Conservation (phyloP, 2,888 invertebrate genomes). For the Dolomedes plantarius region DNA sequence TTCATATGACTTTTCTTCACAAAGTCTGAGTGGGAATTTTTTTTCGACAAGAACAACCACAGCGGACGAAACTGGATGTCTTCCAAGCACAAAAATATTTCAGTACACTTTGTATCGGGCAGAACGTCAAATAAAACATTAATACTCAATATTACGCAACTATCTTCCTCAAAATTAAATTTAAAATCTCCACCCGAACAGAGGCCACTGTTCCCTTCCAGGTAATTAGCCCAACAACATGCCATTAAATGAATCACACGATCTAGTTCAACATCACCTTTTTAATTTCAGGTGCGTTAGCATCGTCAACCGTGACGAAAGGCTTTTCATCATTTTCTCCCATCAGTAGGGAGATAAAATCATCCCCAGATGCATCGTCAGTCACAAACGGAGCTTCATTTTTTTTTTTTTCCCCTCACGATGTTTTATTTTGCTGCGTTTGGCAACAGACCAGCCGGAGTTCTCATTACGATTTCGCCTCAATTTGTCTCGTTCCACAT, state of each 20-base stretch:
- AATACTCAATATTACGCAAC: too few relatives aligned
- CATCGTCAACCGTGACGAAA: not conserved
- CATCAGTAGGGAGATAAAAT: slow-evolving; percentile 20
- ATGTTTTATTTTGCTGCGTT: not conserved
- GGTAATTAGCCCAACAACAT: too few relatives aligned
- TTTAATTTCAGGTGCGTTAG: not conserved
- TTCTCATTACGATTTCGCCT: slow-evolving; percentile 33
- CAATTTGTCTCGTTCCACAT: slow-evolving; percentile 46
- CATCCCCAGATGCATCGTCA: slow-evolving; percentile 31
- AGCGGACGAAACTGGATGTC: too few relatives aligned
- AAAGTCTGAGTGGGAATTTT: too few relatives aligned
- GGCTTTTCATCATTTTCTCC: not conserved
- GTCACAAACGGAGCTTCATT: slow-evolving; percentile 23
- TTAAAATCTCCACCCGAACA: too few relatives aligned
- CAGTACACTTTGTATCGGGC: too few relatives aligned
- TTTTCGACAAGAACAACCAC: too few relatives aligned
- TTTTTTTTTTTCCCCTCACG: not conserved
- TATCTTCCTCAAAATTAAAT: too few relatives aligned
- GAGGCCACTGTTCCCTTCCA: too few relatives aligned
- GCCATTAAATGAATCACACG: not conserved
- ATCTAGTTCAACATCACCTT: not conserved
- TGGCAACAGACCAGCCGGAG: slow-evolving; percentile 48
- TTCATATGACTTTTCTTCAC: too few relatives aligned
- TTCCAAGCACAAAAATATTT: too few relatives aligned
- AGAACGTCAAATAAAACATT: too few relatives aligned